Conservation (phyloP, 1,140 invertebrate genomes). For the Musca domestica region DNA sequence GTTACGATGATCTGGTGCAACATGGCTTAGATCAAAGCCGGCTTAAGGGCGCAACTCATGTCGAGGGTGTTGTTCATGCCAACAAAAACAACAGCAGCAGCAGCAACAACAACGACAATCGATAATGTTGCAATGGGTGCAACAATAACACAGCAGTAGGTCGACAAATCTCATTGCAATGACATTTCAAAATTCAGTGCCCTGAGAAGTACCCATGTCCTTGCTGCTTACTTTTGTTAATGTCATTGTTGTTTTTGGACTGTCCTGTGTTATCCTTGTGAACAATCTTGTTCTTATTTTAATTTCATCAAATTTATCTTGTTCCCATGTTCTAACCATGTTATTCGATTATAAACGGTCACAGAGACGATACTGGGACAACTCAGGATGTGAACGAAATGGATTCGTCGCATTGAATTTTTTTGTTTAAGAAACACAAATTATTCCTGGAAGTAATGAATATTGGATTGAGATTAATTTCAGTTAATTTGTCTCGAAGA, state of each 20-base stretch:
- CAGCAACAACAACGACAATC: not conserved
- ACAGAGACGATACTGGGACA: too few relatives aligned
- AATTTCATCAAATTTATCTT: not conserved
- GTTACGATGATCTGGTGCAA: not conserved
- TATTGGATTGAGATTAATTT: not conserved
- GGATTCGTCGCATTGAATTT: not conserved
- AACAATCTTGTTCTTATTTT: conserved; percentile 4
- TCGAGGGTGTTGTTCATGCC: not conserved
- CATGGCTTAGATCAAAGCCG: not conserved
- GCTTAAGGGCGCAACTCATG: not conserved
- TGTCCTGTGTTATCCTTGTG: conserved; percentile 1
- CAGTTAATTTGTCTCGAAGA: too few relatives aligned
- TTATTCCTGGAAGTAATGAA: not conserved
- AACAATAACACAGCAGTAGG: conserved; percentile 7
- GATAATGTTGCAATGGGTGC: not conserved
- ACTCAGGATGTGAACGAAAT: too few relatives aligned
- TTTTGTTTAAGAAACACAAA: conserved; percentile 11
- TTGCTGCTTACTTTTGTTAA: not conserved
- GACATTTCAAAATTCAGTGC: not conserved
- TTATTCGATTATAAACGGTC: not conserved
- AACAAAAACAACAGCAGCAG: not conserved
- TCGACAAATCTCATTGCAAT: not conserved
- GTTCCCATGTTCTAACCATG: not conserved
- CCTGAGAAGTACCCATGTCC: not conserved
- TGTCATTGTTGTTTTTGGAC: not conserved